Percentiles rank a stretch among this genome's conserved stretches.
Evolutionary conservation across 2,888 invertebrate genomes (phyloP).

Genomic region (Atethmia centrago): DNA sequence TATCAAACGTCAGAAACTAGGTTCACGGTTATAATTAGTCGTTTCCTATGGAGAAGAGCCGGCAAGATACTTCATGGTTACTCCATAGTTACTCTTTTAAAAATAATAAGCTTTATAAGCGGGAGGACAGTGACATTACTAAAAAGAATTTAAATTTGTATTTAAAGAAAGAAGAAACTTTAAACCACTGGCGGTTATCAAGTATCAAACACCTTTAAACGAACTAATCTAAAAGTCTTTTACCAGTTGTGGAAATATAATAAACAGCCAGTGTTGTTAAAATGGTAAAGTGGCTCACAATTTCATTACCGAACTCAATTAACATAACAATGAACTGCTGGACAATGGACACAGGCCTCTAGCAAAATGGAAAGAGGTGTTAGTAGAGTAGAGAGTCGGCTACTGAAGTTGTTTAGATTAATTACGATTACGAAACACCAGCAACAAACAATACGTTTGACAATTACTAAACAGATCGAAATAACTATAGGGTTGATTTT

Average conservation of each 20-base stretch:
- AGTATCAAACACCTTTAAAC: neutral
- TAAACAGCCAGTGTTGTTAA: constrained; percentile 17
- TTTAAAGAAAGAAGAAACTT: too few relatives aligned
- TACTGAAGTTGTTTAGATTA: neutral
- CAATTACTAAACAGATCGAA: neutral
- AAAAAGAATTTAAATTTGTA: neutral
- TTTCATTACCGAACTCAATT: constrained; percentile 30
- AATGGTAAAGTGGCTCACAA: constrained; percentile 22
- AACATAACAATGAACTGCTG: constrained; percentile 17
- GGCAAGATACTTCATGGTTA: neutral
- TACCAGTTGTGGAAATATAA: neutral
- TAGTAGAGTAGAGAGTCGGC: neutral
- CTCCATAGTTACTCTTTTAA: too few relatives aligned
- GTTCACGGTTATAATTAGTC: neutral
- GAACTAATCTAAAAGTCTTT: neutral
- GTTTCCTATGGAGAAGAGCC: neutral
- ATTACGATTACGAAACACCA: neutral
- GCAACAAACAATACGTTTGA: neutral
- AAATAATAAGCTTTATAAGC: too few relatives aligned
- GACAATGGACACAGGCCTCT: constrained; percentile 11
- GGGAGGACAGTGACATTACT: neutral
- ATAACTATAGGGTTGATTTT: too few relatives aligned
- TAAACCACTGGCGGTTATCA: neutral
- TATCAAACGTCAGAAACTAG: neutral
- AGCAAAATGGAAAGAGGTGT: neutral